A percentile compares a stretch with the other conserved stretches of the same genome.
These are phyloP conservation scores for Lordiphosa stackelbergi DNA, from an alignment of 1,140 invertebrate genomes.

Conservation along the genomic window DNA sequence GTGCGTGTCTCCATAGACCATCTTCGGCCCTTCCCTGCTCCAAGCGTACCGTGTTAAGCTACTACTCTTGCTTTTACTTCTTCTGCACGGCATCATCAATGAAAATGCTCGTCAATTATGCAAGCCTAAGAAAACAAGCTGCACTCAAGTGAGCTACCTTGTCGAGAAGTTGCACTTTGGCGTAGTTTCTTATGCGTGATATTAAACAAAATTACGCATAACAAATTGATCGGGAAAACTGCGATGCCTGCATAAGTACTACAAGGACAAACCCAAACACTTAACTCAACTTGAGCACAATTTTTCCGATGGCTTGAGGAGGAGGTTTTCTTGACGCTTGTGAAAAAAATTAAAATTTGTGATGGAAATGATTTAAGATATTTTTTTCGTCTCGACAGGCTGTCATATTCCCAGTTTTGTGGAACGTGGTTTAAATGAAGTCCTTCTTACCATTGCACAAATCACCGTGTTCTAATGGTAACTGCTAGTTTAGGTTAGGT, in stretches of 20 bases:
- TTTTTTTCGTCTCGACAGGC: too few species aligned
- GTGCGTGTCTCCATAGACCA: slow-evolving; percentile 38
- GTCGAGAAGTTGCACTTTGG: slow-evolving; percentile 21
- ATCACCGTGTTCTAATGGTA: too few species aligned
- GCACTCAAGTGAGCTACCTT: slow-evolving; percentile 59
- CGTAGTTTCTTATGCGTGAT: slow-evolving; percentile 28
- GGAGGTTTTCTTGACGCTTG: too few species aligned
- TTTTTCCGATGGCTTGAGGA: too few species aligned
- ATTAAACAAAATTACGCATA: slow-evolving; percentile 14
- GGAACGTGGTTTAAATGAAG: too few species aligned
- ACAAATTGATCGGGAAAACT: not conserved
- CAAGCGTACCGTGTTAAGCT: slow-evolving; percentile 29
- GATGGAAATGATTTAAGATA: too few species aligned
- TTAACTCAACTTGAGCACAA: slow-evolving; percentile 1
- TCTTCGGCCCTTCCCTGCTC: slow-evolving; percentile 32
- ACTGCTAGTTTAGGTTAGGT: too few species aligned
- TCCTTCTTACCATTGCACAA: too few species aligned
- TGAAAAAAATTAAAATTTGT: too few species aligned
- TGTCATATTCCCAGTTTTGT: too few species aligned
- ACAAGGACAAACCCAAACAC: not conserved
- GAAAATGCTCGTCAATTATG: slow-evolving; percentile 71
- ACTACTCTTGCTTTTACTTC: slow-evolving; percentile 24
- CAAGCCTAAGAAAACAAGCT: slow-evolving; percentile 73
- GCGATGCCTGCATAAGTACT: not conserved
- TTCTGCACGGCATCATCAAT: slow-evolving; percentile 61